These are phyloP conservation scores for Hylaea fasciaria DNA, from an alignment of 2,888 invertebrate genomes.

Conservation along the genomic window DNA sequence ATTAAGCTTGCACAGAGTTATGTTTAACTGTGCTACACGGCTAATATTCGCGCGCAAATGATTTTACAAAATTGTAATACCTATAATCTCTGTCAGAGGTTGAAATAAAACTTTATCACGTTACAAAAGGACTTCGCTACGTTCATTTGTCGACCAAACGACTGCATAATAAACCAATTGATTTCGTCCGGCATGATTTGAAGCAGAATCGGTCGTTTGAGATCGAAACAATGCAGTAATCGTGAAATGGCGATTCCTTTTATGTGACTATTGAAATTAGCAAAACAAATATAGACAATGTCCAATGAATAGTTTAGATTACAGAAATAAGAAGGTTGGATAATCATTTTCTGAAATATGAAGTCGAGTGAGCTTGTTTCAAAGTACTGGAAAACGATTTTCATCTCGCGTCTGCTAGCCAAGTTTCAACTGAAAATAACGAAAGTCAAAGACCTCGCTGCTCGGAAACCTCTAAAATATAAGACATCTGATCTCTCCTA, in stretches of 20 bases:
- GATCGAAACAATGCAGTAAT: conserved; percentile 19
- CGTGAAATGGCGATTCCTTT: conserved; percentile 5
- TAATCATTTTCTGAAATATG: too few relatives aligned
- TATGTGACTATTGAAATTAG: conserved; percentile 2
- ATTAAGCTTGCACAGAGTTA: too few relatives aligned
- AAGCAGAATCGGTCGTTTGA: conserved; percentile 14
- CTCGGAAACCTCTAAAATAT: conserved; percentile 1
- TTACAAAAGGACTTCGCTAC: neutral
- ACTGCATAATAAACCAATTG: conserved; percentile 17
- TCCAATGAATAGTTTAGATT: too few relatives aligned
- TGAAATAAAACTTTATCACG: too few relatives aligned
- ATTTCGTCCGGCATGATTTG: conserved; percentile 7
- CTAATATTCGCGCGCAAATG: too few relatives aligned
- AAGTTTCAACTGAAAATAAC: neutral
- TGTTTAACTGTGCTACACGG: too few relatives aligned
- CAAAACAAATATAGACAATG: neutral
- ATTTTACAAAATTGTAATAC: too few relatives aligned
- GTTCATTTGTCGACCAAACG: conserved; percentile 2
- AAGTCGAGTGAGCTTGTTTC: too few relatives aligned
- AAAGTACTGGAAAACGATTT: neutral
- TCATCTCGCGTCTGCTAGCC: neutral
- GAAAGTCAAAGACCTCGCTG: neutral
- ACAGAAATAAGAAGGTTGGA: too few relatives aligned
- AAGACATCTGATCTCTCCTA: conserved; percentile 16
- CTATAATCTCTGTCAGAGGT: too few relatives aligned